A percentile compares a stretch with the other conserved stretches of the same genome.
phyloP scores from a whole-genome alignment of 2,888 invertebrate species.

The Parnassius glacialis region DNA sequence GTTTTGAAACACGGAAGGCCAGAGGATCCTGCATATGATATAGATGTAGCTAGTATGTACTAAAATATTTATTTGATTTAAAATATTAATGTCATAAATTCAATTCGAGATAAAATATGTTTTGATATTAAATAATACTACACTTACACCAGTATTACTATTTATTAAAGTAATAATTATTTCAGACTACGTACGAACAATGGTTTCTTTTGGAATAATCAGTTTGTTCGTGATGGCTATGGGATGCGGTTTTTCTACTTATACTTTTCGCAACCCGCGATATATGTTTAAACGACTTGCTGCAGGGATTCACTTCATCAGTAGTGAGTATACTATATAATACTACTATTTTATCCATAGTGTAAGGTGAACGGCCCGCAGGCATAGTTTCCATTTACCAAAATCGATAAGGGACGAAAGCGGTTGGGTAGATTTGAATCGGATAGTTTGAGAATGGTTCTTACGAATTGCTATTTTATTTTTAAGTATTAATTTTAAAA shows the following conservation, averaged over 20 bases:
- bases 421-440: too few species aligned
- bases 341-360: too few species aligned
- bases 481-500: too few species aligned
- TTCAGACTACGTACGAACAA: conserved; percentile 90
- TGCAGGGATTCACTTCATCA: conserved; percentile 91
- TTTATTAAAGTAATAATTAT: conserved; percentile 26
- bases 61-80: neutral
- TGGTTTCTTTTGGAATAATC: conserved; percentile 91
- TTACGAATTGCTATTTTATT: too few species aligned
- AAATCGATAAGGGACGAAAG: too few species aligned
- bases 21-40: conserved; percentile 61
- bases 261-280: conserved; percentile 90
- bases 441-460: too few species aligned
- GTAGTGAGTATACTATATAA: conserved; percentile 77
- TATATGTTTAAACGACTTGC: conserved; percentile 95
- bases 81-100: too few species aligned
- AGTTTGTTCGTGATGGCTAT: conserved; percentile 89
- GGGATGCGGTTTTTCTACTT: conserved; percentile 90
- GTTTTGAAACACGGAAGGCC: conserved; percentile 49
- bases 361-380: too few species aligned
- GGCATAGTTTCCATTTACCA: too few species aligned
- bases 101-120: too few species aligned
- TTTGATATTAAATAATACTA: too few species aligned
- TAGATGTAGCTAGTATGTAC: conserved; percentile 69
- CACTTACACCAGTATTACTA: too few species aligned